Percentiles rank a stretch among this genome's conserved stretches.
Evolutionary conservation across 2,888 invertebrate genomes (phyloP).

Genomic region (Caenorhabditis afra): DNA sequence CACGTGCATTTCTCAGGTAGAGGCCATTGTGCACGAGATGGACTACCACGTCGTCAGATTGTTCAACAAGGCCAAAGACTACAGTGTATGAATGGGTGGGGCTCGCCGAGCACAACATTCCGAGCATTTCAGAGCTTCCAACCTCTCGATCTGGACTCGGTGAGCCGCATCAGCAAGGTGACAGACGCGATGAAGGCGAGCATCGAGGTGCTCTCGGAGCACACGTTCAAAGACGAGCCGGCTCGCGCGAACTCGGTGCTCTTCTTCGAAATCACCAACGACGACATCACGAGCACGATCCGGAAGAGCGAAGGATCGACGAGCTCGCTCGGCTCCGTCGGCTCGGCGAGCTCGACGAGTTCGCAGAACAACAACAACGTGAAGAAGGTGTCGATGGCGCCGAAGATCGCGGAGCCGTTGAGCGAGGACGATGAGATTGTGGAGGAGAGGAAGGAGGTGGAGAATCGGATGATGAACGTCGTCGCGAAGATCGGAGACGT

Average conservation of each 20-base stretch:
- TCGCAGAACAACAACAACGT: neutral
- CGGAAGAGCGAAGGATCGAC: constrained; percentile 19
- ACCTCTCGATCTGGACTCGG: constrained; percentile 36
- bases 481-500: constrained; percentile 4
- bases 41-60: constrained; percentile 35
- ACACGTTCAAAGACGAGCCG: constrained; percentile 26
- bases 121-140: constrained; percentile 25
- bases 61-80: constrained; percentile 39
- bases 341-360: constrained; percentile 14
- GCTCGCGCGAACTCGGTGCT: constrained; percentile 41
- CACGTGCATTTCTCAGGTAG: constrained; percentile 42
- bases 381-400: constrained; percentile 21
- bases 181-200: constrained; percentile 28
- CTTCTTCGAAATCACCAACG: constrained; percentile 48
- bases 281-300: constrained; percentile 34
- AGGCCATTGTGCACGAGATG: constrained; percentile 45
- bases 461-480: constrained; percentile 13
- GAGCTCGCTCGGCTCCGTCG: constrained; percentile 21
- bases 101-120: neutral
- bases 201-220: constrained; percentile 21
- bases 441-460: constrained; percentile 25
- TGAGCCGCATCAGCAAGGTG: constrained; percentile 34
- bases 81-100: constrained; percentile 23
- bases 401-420: constrained; percentile 30
- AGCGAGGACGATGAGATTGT: constrained; percentile 35